Evolutionary conservation across 1,140 invertebrate genomes (phyloP), one percentile per base, ranked within the genome.

Genomic region (Proales similis): DNA sequence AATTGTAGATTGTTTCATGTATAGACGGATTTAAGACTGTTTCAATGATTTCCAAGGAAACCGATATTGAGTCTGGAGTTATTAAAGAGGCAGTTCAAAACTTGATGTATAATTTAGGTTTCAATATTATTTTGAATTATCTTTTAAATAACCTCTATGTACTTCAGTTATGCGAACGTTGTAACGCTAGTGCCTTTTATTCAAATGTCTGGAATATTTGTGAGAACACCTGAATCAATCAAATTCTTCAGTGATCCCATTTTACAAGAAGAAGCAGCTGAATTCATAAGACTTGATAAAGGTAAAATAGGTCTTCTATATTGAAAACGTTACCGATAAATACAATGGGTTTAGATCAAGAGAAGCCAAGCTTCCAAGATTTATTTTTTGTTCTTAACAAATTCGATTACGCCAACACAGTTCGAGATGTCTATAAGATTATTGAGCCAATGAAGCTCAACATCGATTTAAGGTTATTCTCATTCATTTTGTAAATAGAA

Each of bases 41-140:
- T 30, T 70, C 75, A 5, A 74, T 72, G 65, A 80, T 81, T 63
- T 77, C 78, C 17, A 68, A 71, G 24, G 76, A 79, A 67, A 86
- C 90, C 2, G 87, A 92, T 68, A 89, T 95, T 0, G 90, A 95
- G 70, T 88, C 86, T 63, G 88, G 87, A 76, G 76, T 95, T 32
- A 90, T 94, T 0, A 94, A 94, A 76, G 86, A 88, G 6, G 92
- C 88, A 72, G 83, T 94, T 38, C 88, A 92, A 72, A 95, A 95
- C 79, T 79, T 94, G 51, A 80, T 90, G 68, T 93, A 70, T 72
- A 71, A 46, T 7, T 11, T 7, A n/a, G n/a, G 5, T 7, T 7
- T 12, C 43, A 46, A 4, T n/a, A 12, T 39, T 53, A 20, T 26
- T 53, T 38, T 14, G 12, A 11, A n/a, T 7, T 9, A 32, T 20